These are phyloP conservation scores for Choreutis nemorana DNA, from an alignment of 2,888 invertebrate species.

Conservation along the genomic window DNA sequence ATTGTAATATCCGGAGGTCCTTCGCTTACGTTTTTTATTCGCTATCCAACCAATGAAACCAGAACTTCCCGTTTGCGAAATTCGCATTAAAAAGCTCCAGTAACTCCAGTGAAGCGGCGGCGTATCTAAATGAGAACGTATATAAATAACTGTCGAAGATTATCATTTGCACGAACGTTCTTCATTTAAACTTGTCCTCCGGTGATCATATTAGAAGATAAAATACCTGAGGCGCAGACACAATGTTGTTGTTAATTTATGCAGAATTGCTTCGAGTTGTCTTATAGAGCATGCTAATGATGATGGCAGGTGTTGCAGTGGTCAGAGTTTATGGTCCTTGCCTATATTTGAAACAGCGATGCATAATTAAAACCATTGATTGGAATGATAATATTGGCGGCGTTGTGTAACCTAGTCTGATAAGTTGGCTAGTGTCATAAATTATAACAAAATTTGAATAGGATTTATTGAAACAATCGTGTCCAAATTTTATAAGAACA, in stretches of 20 bases:
- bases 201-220: no score
- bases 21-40: slow-evolving; percentile 15
- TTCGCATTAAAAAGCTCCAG: no score
- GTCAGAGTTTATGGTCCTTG: slow-evolving; percentile 3
- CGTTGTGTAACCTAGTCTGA: slow-evolving; percentile 14
- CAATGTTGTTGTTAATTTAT: slow-evolving; percentile 5
- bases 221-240: slow-evolving; percentile 6
- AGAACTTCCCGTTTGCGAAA: no score
- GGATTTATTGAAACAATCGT: no score
- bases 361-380: slow-evolving; percentile 18
- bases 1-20: slow-evolving; percentile 27
- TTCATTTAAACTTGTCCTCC: no score
- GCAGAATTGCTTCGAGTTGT: slow-evolving; percentile 5
- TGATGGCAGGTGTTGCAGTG: slow-evolving; percentile 11
- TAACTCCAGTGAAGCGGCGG: no score
- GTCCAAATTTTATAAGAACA: no score
- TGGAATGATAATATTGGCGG: slow-evolving; percentile 12
- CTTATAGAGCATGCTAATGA: slow-evolving; percentile 12
- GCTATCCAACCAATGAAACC: not conserved
- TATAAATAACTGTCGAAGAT: no score
- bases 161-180: no score
- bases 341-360: slow-evolving; percentile 12
- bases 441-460: no score
- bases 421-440: slow-evolving; percentile 10
- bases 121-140: no score